Conservation (phyloP, 2,113 vertebrate species). For the Gadus chalcogrammus region DNA sequence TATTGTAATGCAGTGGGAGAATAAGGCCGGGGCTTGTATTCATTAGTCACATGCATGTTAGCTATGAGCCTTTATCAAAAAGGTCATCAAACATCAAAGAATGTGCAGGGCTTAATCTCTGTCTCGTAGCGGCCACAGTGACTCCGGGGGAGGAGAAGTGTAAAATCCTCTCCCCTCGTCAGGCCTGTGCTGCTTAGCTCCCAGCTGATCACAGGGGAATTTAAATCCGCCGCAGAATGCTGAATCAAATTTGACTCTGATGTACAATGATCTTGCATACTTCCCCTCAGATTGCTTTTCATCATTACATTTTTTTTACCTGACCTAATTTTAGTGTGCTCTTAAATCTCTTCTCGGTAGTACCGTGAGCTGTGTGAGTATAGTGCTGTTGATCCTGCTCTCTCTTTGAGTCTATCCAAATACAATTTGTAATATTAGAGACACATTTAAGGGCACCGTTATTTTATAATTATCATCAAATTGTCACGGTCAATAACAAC, state of each 20-base stretch:
- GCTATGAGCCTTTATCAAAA: background rate
- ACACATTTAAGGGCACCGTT: background rate
- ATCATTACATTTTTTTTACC: slow-evolving; percentile 23
- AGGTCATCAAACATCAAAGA: background rate
- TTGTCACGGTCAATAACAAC: too few relatives aligned
- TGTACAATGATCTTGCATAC: slow-evolving; percentile 25
- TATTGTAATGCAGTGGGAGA: background rate
- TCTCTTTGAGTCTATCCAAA: slow-evolving; percentile 1
- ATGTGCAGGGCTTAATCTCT: too few relatives aligned
- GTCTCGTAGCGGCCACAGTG: background rate
- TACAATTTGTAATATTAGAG: background rate
- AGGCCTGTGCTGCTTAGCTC: slow-evolving; percentile 35
- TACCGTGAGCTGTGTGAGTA: slow-evolving; percentile 22
- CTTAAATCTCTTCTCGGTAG: slow-evolving; percentile 32
- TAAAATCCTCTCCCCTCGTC: slow-evolving; percentile 11
- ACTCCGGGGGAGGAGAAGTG: slow-evolving; percentile 9
- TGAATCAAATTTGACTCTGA: slow-evolving; percentile 25
- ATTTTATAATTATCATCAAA: too few relatives aligned
- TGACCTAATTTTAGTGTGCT: slow-evolving; percentile 51
- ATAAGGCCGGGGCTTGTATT: background rate
- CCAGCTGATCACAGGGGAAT: slow-evolving; percentile 35
- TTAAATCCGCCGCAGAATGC: slow-evolving; percentile 25
- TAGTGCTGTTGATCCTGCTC: slow-evolving; percentile 2
- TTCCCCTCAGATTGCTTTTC: slow-evolving; percentile 9
- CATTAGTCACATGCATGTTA: background rate